These are phyloP conservation scores for Plectropomus leopardus DNA, from an alignment of 2,113 vertebrate genomes.

Conservation along the genomic window DNA sequence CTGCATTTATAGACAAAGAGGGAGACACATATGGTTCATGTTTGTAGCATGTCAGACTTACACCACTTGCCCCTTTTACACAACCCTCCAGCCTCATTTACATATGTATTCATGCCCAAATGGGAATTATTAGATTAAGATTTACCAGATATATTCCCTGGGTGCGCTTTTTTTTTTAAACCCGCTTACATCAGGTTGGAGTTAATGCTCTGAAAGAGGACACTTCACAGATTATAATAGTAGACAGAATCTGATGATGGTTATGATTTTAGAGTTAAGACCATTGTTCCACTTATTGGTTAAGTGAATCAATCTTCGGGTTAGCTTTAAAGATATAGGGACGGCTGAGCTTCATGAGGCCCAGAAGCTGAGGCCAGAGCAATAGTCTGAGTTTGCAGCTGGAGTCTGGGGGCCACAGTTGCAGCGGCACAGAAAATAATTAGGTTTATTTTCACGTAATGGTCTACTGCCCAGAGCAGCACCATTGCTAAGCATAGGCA, in stretches of 20 bases:
- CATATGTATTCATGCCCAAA: constrained; percentile 74
- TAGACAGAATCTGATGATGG: constrained; percentile 62
- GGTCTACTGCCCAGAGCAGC: constrained; percentile 74
- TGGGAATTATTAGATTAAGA: constrained; percentile 76
- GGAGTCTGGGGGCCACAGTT: constrained; percentile 59
- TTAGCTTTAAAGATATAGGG: constrained; percentile 40
- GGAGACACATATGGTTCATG: constrained; percentile 80
- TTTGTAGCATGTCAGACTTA: constrained; percentile 79
- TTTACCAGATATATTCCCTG: constrained; percentile 67
- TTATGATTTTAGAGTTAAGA: constrained; percentile 59
- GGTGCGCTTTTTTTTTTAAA: constrained; percentile 55
- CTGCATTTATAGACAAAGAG: constrained; percentile 78
- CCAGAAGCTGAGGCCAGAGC: constrained; percentile 44
- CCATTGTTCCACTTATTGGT: constrained; percentile 63
- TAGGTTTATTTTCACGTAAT: constrained; percentile 83
- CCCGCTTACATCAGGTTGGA: constrained; percentile 60
- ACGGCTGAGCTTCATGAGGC: constrained; percentile 52
- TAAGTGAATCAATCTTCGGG: constrained; percentile 54
- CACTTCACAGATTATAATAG: constrained; percentile 54
- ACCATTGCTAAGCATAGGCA: constrained; percentile 76
- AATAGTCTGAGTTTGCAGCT: constrained; percentile 64
- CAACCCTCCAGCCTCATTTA: constrained; percentile 68
- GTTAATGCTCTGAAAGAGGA: constrained; percentile 60
- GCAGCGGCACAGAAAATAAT: constrained; percentile 79
- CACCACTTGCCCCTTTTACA: constrained; percentile 60